Evolutionary conservation across 2,797 vertebrate genomes (phyloP).

Genomic region (Trichosurus vulpecula): DNA sequence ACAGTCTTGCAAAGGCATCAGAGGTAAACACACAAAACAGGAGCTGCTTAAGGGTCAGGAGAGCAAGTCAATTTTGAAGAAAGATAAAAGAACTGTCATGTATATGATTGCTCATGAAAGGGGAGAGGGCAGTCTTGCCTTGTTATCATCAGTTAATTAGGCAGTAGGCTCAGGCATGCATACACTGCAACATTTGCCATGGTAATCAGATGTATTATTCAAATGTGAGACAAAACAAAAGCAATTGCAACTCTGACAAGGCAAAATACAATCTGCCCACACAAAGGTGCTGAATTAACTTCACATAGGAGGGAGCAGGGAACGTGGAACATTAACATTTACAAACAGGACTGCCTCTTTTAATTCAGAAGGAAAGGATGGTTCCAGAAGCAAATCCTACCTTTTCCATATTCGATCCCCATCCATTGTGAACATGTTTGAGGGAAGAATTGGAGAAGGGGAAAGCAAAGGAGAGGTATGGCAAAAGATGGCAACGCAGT

Average conservation of each 20-base stretch:
- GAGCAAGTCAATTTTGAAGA: slow-evolving; percentile 87
- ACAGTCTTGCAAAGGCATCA: slow-evolving; percentile 84
- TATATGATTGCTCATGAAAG: slow-evolving; percentile 84
- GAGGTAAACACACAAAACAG: slow-evolving; percentile 86
- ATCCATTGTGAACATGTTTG: slow-evolving; percentile 61
- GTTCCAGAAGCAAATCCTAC: slow-evolving; percentile 60
- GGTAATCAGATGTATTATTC: slow-evolving; percentile 90
- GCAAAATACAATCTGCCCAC: slow-evolving; percentile 72
- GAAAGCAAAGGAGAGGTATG: slow-evolving; percentile 75
- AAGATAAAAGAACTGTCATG: slow-evolving; percentile 88
- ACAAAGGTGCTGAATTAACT: slow-evolving; percentile 75
- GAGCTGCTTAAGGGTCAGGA: slow-evolving; percentile 84
- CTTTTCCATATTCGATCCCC: slow-evolving; percentile 64
- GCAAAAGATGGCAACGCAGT: slow-evolving; percentile 73
- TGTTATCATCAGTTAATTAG: slow-evolving; percentile 91
- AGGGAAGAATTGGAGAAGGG: slow-evolving; percentile 16
- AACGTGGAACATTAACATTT: slow-evolving; percentile 17
- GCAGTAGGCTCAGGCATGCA: slow-evolving; percentile 84
- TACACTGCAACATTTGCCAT: slow-evolving; percentile 81
- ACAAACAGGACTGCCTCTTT: slow-evolving; percentile 38
- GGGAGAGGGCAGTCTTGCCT: slow-evolving; percentile 86
- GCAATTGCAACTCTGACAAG: slow-evolving; percentile 73
- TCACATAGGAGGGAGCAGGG: neutral
- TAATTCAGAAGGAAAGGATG: slow-evolving; percentile 46
- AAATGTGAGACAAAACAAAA: slow-evolving; percentile 83